Evolutionary conservation across 1,140 invertebrate species (phyloP).

Genomic region (Helicorthomorpha holstii): DNA sequence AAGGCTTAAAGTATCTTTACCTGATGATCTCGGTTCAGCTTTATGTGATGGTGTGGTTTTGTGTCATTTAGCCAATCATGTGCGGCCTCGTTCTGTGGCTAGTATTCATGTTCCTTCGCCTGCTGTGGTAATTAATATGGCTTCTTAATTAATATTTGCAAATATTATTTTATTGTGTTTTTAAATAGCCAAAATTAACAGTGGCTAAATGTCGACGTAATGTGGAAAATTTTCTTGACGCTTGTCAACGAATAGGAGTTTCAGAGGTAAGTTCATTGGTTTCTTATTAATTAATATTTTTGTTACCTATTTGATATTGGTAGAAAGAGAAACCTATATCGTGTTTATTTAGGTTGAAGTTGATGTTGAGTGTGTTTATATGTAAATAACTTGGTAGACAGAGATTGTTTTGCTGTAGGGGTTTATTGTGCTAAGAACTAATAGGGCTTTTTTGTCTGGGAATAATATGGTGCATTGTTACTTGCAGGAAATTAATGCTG

Average conservation of each 20-base stretch:
- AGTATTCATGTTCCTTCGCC: constrained; percentile 89
- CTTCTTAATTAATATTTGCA: constrained; percentile 6
- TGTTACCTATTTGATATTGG: not conserved
- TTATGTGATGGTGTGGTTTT: constrained; percentile 79
- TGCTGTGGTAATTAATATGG: constrained; percentile 54
- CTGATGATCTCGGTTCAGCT: constrained; percentile 67
- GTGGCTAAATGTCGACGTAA: constrained; percentile 83
- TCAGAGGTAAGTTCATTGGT: constrained; percentile 65
- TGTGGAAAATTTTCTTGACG: constrained; percentile 88
- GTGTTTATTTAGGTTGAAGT: no score
- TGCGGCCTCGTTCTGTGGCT: constrained; percentile 68
- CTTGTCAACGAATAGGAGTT: constrained; percentile 79
- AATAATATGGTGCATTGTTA: no score
- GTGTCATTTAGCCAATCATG: constrained; percentile 83
- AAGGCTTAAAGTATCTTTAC: constrained; percentile 70
- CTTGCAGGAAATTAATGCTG: no score
- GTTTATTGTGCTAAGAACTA: no score
- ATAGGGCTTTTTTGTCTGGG: no score
- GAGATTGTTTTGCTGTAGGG: no score
- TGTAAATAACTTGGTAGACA: no score
- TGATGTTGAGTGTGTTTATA: no score
- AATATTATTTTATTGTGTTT: constrained; percentile 13
- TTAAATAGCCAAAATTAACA: constrained; percentile 70
- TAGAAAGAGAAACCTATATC: no score
- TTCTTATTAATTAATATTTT: constrained; percentile 3